Evolutionary conservation across 35 echinoderm and acorn worm genomes (phyloP), one percentile per base, ranked within the genome.

Genomic region (Acanthaster planci): DNA sequence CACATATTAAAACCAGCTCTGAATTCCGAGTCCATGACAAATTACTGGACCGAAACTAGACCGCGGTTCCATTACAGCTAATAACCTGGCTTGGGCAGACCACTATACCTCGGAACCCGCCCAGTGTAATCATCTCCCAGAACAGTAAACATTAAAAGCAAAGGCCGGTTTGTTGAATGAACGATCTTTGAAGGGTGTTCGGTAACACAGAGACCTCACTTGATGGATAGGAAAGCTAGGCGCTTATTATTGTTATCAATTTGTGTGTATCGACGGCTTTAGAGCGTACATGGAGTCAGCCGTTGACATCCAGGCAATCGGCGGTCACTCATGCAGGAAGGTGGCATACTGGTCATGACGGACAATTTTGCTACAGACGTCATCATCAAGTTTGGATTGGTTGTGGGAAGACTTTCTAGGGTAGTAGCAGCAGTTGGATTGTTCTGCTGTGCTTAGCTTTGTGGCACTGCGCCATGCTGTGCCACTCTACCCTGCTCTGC

Each of bases 11-110:
- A n/a, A n/a, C 42, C 42, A 47, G 42, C 42, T 12, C 0, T 72
- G 64, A 72, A 72, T 72, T 72, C 64, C 64, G 30, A 12, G 21
- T 23, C 29, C 29, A 72, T 72, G 64, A 72, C 34, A 34, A 72
- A 72, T 72, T 72, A 26, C 64, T 26, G 23, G 34, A 31, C 64
- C 23, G 64, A 72, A 72, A 72, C 64, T 34, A 72, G 34, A 31
- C 23, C 64, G 14, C 3, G n/a, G 64, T 72, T 72, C 64, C 64
- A 72, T 72, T 72, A 72, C 34, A 31, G 34, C 64, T 72, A 72
- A 72, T 72, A 72, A 72, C 64, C 29, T 34, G 0, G n/a, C 23
- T 1, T 72, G 64, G 26, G 64, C 30, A 72, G 30, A 72, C 64
- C 9, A 19, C 0, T 12, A 26, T 26, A 72, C 21, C 10, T 6